A percentile compares a stretch with the other conserved stretches of the same genome.
Conservation (phyloP, 2,113 vertebrate species). For the Eonycteris spelaea region DNA sequence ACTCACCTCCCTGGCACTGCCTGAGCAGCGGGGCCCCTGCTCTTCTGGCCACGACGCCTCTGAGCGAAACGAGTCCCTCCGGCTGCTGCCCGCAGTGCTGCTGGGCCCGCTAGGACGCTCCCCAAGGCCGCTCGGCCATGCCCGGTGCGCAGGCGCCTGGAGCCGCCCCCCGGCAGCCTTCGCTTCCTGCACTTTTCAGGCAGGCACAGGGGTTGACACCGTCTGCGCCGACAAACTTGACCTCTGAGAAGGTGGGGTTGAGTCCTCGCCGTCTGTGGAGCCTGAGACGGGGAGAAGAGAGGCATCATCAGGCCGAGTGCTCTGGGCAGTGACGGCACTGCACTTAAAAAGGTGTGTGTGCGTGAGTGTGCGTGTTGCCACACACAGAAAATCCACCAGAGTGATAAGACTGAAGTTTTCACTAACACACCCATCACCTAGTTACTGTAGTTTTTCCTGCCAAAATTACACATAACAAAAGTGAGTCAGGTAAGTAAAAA, state of each 20-base stretch:
- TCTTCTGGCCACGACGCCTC: neutral
- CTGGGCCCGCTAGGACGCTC: neutral
- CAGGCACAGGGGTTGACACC: neutral
- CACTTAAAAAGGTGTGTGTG: no score
- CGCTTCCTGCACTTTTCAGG: neutral
- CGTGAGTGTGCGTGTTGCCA: rapidly evolving
- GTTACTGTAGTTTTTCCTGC: neutral
- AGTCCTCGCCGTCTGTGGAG: neutral
- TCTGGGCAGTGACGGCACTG: neutral
- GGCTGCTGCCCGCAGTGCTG: neutral
- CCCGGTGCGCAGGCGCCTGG: neutral
- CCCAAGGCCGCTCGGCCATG: neutral
- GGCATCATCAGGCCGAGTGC: neutral
- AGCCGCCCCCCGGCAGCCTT: conserved; percentile 18
- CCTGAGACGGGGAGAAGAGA: neutral
- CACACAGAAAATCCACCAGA: neutral
- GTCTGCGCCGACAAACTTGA: neutral
- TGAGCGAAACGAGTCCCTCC: neutral
- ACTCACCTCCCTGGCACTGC: neutral
- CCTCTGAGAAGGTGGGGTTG: neutral
- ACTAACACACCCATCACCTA: neutral
- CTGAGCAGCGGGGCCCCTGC: neutral
- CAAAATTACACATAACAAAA: rapidly evolving
- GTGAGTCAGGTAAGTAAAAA: neutral
- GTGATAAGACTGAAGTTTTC: neutral